phyloP scores from a whole-genome alignment of 1,140 invertebrate genomes.

The Cataglyphis hispanica region DNA sequence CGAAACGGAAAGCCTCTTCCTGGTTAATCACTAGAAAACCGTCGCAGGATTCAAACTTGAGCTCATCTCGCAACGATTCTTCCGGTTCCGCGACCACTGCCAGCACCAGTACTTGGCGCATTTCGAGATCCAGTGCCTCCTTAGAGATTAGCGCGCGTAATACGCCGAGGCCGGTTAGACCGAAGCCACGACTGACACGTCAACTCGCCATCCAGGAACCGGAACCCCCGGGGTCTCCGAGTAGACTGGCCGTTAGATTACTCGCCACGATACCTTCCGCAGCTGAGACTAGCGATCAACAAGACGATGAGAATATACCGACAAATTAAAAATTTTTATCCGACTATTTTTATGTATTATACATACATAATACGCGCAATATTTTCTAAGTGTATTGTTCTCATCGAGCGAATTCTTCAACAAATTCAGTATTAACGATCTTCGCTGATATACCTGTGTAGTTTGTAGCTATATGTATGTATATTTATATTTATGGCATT shows the following conservation, averaged over 20 bases:
- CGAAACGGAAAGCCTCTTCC: constrained; percentile 92
- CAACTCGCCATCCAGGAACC: constrained; percentile 91
- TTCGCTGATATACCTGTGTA: constrained; percentile 35
- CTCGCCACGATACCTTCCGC: constrained; percentile 94
- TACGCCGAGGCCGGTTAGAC: constrained; percentile 79
- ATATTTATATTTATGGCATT: constrained; percentile 52
- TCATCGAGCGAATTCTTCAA: constrained; percentile 9
- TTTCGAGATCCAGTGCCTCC: constrained; percentile 92
- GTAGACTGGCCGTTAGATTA: constrained; percentile 89
- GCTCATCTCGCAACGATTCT: constrained; percentile 95
- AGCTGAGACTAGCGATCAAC: constrained; percentile 91
- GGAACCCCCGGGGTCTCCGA: constrained; percentile 89
- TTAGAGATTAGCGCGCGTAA: constrained; percentile 78
- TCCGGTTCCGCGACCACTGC: constrained; percentile 94
- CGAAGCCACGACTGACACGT: constrained; percentile 91
- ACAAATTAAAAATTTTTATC: constrained; percentile 46
- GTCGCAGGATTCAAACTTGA: constrained; percentile 95
- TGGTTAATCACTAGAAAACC: constrained; percentile 96
- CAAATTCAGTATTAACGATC: constrained; percentile 57
- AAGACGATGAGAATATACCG: constrained; percentile 88
- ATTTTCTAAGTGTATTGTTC: constrained; percentile 16
- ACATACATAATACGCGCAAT: background rate
- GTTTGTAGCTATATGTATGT: constrained; percentile 33
- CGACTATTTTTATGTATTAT: constrained; percentile 29
- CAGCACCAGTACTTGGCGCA: constrained; percentile 94